Base-by-base conservation (phyloP, 92 coral and sea anemone species). In the Palythoa grandiflora region DNA sequence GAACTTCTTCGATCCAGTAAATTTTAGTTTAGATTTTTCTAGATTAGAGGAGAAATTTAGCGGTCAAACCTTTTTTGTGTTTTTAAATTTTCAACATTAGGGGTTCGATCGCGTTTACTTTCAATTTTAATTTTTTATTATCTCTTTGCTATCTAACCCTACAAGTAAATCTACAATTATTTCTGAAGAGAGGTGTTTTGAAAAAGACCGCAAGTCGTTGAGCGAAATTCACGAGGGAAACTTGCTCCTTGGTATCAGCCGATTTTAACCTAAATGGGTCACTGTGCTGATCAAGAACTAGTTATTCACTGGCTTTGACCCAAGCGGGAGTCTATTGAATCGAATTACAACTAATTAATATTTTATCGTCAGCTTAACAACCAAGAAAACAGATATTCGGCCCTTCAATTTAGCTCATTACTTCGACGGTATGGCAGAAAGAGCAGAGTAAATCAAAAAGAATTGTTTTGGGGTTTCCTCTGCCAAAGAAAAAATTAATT, bases 291-390 rank as follows among this genome's bases (percentile, higher is more conserved):
- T 60, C 55, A 80, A 63, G 57, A 4, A 40, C 55, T 63, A 19
- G n/a, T 80, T 74, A 80, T 35, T 39, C 40, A n/a, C 86, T 83
- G 92, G 84, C 83, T 83, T 37, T 84, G 68, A 83, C 54, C 92
- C 87, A 88, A 77, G 94, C 94, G 89, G 91, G 92, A 79, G 87
- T 71, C 89, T 75, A 72, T 84, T 72, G 94, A 91, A 88, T 87
- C 87, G 87, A 78, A 17, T 59, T 21, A 77, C 74, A 73, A 74
- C 83, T 79, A 88, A 91, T 91, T 55, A 91, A 91, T 88, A 88
- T 88, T 91, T 91, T 48, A 91, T 71, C 47, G 63, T 85, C 11
- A 75, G 36, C 59, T 50, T 71, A 83, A 88, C 72, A 72, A 77
- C 89, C 36, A 84, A 88, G 77, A 61, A 77, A 91, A 90, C 68